Evolutionary conservation across 2,797 vertebrate species (phyloP), one percentile per base, ranked within the genome.

Genomic region (Microctenopoma steveboyesi): DNA sequence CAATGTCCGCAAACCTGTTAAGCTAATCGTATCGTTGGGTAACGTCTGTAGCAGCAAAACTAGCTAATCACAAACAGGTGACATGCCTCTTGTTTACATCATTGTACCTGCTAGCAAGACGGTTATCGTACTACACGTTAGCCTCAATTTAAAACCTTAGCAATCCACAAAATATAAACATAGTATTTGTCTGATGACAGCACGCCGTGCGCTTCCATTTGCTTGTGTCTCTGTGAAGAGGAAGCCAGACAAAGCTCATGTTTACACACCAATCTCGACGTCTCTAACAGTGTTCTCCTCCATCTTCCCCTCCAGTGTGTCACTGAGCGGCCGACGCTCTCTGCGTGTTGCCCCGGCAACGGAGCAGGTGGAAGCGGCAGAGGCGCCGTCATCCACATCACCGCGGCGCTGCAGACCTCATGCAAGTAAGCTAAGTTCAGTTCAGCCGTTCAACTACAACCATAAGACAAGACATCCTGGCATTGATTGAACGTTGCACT

Each of bases 221-320:
- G 64, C 35, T 2, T 13, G 52, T 18, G 11, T 6, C 43, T 10
- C 16, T n/a, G 18, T 6, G 43, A 35, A 42, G 52, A 55, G 52
- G 22, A 64, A 70, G 30, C 18, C 22, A 48, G 22, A 56, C 46
- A 65, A 62, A 62, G 57, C 72, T 85, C 51, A 7, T 82, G 53
- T 89, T 89, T 94, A 95, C 94, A 93, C 93, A 95, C 94, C 94
- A 85, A 91, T 85, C 53, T 94, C 92, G 86, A 79, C 87, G 85
- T 94, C 93, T 91, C 89, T 92, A 40, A 69, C 79, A 52, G 81
- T 74, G 83, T 46, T 90, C 62, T 93, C 94, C 93, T 95, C 94
- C 94, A 95, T 95, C 93, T 94, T 95, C 93, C 89, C 90, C 64
- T 87, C 86, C 86, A 65, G 78, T 73, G 88, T 78, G 82, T 28